phyloP scores from a whole-genome alignment of 2,888 invertebrate genomes.

The Brachycybe producta region DNA sequence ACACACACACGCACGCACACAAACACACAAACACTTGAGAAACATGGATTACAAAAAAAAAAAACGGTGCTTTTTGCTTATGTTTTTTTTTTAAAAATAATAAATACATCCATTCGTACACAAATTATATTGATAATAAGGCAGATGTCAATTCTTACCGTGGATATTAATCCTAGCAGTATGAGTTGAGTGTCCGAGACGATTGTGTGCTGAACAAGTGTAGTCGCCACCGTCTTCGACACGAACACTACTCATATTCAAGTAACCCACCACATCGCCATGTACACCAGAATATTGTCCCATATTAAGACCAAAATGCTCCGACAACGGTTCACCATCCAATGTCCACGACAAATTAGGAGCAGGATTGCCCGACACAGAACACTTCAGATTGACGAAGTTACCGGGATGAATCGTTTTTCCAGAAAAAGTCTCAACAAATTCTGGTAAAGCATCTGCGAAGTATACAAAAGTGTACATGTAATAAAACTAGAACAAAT shows the following conservation, averaged over 20 bases:
- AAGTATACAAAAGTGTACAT: slow-evolving; percentile 23
- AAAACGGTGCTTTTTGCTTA: too few species aligned
- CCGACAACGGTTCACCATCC: slow-evolving; percentile 5
- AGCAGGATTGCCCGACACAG: slow-evolving; percentile 10
- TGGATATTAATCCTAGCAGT: slow-evolving; percentile 19
- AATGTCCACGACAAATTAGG: slow-evolving; percentile 1
- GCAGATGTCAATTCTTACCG: slow-evolving; percentile 14
- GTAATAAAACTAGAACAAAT: background rate
- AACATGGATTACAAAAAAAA: background rate
- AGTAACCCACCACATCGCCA: slow-evolving; percentile 28
- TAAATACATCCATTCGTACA: too few species aligned
- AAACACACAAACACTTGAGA: background rate
- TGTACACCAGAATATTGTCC: slow-evolving; percentile 3
- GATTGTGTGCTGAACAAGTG: slow-evolving; percentile 18
- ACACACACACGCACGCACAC: background rate
- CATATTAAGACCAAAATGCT: background rate
- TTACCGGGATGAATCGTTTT: slow-evolving; percentile 19
- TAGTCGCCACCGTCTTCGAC: slow-evolving; percentile 23
- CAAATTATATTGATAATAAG: too few species aligned
- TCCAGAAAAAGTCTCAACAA: slow-evolving; percentile 21
- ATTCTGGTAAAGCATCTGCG: slow-evolving; percentile 23
- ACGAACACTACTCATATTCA: slow-evolving; percentile 23
- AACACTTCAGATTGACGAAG: slow-evolving; percentile 3
- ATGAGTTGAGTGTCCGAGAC: slow-evolving; percentile 17
- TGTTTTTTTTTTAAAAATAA: too few species aligned